Base-by-base conservation (phyloP, 1,140 invertebrate species). In the Diorhabda carinulata region DNA sequence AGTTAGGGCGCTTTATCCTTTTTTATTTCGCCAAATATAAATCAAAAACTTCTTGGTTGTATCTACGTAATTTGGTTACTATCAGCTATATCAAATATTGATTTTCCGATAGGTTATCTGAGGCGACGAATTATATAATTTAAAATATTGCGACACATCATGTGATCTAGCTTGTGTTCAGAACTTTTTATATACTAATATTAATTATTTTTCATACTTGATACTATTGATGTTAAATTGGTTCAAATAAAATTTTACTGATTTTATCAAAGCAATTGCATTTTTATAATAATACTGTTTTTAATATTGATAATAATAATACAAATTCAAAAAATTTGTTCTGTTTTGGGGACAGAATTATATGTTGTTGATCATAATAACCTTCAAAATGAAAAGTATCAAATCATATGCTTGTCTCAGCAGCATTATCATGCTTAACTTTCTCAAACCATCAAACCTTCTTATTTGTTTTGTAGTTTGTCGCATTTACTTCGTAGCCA, bases 1-100 rank as follows among this genome's bases (percentile, higher is more conserved):
- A 57, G 63, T 71, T 75, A 76, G 75, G 75, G 67, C 67, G 73
- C 73, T 76, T 76, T 58, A 43, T 57, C 69, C 63, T 69, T 68
- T 66, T 67, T 61, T 70, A 43, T 56, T 47, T 45, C 65, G 42
- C 67, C 43, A 57, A 9, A 43, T 69, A 69, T 58, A 56, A 69
- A 64, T 57, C 65, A 67, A 43, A n/a, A 57, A 61, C 4, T 10
- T 25, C 47, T 52, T 52, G 6, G 3, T 8, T 52, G 6, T 8
- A 52, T 52, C n/a, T 52, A 52, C 62, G 2, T 52, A 52, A 3
- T 52, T 52, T 25, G 25, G 25, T 25, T 56, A 56, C 9, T n/a
- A 52, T 52, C 61, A 44, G 61, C 2, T 2, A 8, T 52, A 3
- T 52, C 47, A 8, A 52, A n/a, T 47, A 41, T 10, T 61, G 41